Evolutionary conservation across 2,888 invertebrate species (phyloP).

Genomic region (Thera britannica): DNA sequence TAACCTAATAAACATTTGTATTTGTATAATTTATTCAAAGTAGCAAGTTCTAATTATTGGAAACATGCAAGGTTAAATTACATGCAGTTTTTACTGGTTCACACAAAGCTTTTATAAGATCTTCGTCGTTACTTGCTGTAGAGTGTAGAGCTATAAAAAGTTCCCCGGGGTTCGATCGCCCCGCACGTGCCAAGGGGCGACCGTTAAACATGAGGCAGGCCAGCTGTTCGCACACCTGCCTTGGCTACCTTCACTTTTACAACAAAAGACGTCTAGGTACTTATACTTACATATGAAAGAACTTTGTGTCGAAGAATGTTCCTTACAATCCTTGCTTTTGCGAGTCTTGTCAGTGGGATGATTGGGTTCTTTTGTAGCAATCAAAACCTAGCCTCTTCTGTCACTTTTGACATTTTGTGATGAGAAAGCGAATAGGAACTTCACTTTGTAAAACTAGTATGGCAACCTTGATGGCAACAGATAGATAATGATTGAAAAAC

Average conservation of each 20-base stretch:
- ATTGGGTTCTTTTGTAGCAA: too few relatives aligned
- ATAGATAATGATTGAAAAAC: too few relatives aligned
- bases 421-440: too few relatives aligned
- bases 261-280: conserved; percentile 16
- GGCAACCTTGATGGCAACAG: too few relatives aligned
- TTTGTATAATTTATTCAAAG: too few relatives aligned
- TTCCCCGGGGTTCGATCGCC: conserved; percentile 7
- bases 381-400: too few relatives aligned
- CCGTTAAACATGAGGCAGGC: conserved; percentile 49
- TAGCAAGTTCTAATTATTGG: too few relatives aligned
- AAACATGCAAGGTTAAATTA: not conserved
- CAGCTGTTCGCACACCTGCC: conserved; percentile 60
- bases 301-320: not conserved
- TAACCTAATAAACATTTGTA: too few relatives aligned
- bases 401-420: too few relatives aligned
- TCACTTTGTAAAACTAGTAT: too few relatives aligned
- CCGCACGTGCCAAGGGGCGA: conserved; percentile 42
- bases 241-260: conserved; percentile 25
- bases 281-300: conserved; percentile 1
- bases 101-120: conserved; percentile 3
- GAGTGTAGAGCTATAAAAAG: conserved; percentile 18
- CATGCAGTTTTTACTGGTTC: not conserved
- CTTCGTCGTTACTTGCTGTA: conserved; percentile 8
- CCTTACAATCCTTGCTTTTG: not conserved
- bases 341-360: not conserved